A percentile compares a stretch with the other conserved stretches of the same genome.
These are phyloP conservation scores for Zoroaster sp. DNA, from an alignment of 53 echinoderm and acorn worm genomes.

Conservation along the genomic window DNA sequence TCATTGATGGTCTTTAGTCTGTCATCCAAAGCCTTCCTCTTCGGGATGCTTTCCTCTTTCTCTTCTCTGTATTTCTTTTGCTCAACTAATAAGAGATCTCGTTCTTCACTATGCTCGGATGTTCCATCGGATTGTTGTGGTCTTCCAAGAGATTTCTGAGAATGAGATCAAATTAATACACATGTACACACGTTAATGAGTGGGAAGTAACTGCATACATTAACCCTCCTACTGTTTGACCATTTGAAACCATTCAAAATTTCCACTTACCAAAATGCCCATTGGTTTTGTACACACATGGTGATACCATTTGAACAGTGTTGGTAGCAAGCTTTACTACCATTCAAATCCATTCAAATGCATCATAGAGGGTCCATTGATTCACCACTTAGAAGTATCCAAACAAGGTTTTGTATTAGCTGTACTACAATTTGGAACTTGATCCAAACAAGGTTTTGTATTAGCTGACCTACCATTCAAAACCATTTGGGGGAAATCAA, in stretches of 20 bases:
- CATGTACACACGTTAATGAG: neutral
- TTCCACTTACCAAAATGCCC: neutral
- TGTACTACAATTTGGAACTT: too few relatives aligned
- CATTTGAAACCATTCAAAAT: neutral
- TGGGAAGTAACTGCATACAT: neutral
- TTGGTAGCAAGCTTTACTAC: too few relatives aligned
- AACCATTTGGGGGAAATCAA: too few relatives aligned
- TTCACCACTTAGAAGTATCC: too few relatives aligned
- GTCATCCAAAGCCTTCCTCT: slow-evolving; percentile 71
- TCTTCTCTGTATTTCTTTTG: slow-evolving; percentile 53
- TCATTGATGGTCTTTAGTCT: slow-evolving; percentile 54
- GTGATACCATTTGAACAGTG: too few relatives aligned
- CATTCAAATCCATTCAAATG: too few relatives aligned
- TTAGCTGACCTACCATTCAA: too few relatives aligned
- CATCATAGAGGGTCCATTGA: too few relatives aligned
- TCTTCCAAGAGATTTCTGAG: slow-evolving; percentile 63
- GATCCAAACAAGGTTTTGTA: too few relatives aligned
- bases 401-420: too few relatives aligned
- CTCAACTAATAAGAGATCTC: slow-evolving; percentile 19
- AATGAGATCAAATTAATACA: neutral
- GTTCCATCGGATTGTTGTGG: slow-evolving; percentile 48
- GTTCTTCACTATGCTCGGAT: slow-evolving; percentile 32
- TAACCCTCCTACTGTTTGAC: neutral
- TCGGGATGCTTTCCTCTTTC: slow-evolving; percentile 63
- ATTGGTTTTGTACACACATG: too few relatives aligned